Evolutionary conservation across 2,888 invertebrate species (phyloP), one percentile per base, ranked within the genome.

Genomic region (Chrysina gloriosa): DNA sequence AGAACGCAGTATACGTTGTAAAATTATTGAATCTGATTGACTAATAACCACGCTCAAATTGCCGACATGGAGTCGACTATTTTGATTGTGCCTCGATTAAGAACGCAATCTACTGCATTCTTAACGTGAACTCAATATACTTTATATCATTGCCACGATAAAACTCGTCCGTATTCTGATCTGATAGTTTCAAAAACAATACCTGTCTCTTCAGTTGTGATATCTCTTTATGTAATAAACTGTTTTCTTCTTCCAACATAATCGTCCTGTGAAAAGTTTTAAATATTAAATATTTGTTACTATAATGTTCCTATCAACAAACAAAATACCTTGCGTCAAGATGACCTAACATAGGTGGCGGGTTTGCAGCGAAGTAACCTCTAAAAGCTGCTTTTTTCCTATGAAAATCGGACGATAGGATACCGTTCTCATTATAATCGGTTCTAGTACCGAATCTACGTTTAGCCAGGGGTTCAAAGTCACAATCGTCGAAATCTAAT

Each of bases 171-270:
- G n/a, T n/a, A n/a, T n/a, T n/a, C n/a, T n/a, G n/a, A n/a, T n/a
- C n/a, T n/a, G 21, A 42, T 58, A 61, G 25, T 34, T 48, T 23
- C 11, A 11, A 45, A n/a, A 21, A 21, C 3, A n/a, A 70, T 73
- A 89, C 89, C 82, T 90, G 89, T 77, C 90, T 89, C 78, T 91
- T 90, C 67, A 92, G 80, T 74, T 90, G 90, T 50, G 89, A 89
- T 52, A 92, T 86, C 78, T 89, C 88, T 73, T 89, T 88, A 70
- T 89, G 85, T 61, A 92, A 80, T 73, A 90, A 80, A 56, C 84
- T 84, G 77, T 91, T 92, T 80, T 92, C 92, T 75, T 92, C 91
- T 77, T 90, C 88, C 34, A 89, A 77, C 73, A 87, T 84, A 70
- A 86, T 79, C 19, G 84, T 83, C 68, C 86, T 83, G 64, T 64